Conservation (phyloP, 1,140 invertebrate genomes). For the Drosophila ercepeae region DNA sequence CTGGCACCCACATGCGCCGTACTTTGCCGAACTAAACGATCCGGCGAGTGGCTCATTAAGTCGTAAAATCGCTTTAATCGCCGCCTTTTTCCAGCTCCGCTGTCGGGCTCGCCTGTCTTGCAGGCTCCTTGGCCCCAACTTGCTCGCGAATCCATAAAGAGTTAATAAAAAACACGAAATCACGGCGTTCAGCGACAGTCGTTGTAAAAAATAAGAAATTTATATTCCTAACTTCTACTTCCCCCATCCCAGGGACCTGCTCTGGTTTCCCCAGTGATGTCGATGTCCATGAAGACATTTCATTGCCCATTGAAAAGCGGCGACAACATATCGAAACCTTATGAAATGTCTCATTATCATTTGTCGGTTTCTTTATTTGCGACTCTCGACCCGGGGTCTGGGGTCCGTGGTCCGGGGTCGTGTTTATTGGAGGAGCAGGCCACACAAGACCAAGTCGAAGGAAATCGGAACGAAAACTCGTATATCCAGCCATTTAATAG, state of each 20-base stretch:
- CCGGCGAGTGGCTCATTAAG: constrained; percentile 77
- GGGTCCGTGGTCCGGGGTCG: constrained; percentile 7
- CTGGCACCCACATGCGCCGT: constrained; percentile 72
- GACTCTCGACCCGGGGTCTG: not conserved
- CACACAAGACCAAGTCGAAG: constrained; percentile 6
- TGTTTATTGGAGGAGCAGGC: constrained; percentile 17
- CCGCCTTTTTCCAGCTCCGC: constrained; percentile 32
- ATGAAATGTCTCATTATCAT: constrained; percentile 74
- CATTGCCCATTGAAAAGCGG: constrained; percentile 48
- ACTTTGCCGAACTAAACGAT: constrained; percentile 39
- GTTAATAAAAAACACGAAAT: constrained; percentile 80
- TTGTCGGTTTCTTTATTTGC: constrained; percentile 65
- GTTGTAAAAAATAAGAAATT: constrained; percentile 76
- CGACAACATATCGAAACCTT: constrained; percentile 22
- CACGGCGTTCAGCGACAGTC: constrained; percentile 57
- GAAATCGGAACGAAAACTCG: constrained; percentile 7
- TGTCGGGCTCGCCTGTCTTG: not conserved
- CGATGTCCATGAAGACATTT: constrained; percentile 49
- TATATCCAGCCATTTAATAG: constrained; percentile 69
- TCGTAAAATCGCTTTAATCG: constrained; percentile 79
- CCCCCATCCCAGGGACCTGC: constrained; percentile 26
- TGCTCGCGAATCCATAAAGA: constrained; percentile 78
- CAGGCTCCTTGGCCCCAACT: constrained; percentile 8
- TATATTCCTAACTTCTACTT: constrained; percentile 65
- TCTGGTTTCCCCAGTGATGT: constrained; percentile 21